phyloP scores from a whole-genome alignment of 2,888 invertebrate genomes.

The Pherbina coryleti region DNA sequence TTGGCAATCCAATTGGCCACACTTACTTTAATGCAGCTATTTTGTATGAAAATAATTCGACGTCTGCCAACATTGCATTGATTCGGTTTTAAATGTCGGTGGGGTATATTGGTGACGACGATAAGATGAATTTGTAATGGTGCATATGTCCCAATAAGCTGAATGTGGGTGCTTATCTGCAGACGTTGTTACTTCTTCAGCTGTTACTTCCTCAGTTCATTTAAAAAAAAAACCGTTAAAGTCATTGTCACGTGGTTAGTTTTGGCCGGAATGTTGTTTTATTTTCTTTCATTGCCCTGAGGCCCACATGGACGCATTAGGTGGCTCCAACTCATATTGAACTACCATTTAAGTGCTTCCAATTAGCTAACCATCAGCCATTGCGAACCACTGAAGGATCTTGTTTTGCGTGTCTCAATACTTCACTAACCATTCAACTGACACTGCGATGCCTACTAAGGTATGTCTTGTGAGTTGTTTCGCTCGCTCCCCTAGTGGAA shows the following conservation, averaged over 20 bases:
- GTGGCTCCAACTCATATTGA: too few species aligned
- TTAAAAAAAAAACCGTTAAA: too few species aligned
- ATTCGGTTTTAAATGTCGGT: background rate
- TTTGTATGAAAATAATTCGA: conserved; percentile 18
- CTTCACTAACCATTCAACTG: background rate
- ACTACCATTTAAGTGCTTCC: too few species aligned
- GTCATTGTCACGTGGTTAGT: too few species aligned
- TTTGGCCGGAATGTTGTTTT: too few species aligned
- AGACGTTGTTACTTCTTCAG: background rate
- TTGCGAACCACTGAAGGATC: too few species aligned
- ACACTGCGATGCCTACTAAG: background rate
- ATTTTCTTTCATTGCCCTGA: too few species aligned
- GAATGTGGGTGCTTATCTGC: background rate
- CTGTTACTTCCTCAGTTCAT: too few species aligned
- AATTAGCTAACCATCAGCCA: too few species aligned
- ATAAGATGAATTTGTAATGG: background rate
- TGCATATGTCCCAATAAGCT: background rate
- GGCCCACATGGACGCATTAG: too few species aligned
- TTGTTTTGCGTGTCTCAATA: too few species aligned
- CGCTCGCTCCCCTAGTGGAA: conserved; percentile 30
- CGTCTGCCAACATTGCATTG: conserved; percentile 14
- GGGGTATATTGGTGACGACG: background rate
- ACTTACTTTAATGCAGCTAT: conserved; percentile 12
- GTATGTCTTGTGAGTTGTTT: conserved; percentile 8
- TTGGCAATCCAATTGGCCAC: conserved; percentile 30